A percentile compares a stretch with the other conserved stretches of the same genome.
Evolutionary conservation across 2,113 vertebrate genomes (phyloP).

Genomic region (Xenotilapia longispinis): DNA sequence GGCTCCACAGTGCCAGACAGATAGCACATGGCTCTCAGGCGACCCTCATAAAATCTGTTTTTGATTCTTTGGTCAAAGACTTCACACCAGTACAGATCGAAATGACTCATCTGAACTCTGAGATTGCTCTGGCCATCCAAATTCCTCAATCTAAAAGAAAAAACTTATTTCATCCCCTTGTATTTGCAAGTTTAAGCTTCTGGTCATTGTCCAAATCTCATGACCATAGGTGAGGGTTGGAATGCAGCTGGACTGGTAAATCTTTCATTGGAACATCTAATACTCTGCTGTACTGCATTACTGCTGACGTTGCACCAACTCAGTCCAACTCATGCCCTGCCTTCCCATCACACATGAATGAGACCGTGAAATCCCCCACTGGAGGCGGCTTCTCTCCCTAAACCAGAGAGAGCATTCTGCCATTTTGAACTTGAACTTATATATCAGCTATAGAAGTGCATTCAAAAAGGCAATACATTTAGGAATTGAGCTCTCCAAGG

Average conservation of each 20-base stretch:
- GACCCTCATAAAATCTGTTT: not conserved
- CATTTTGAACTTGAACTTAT: not conserved
- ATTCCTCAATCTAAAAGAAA: not conserved
- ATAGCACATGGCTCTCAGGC: not conserved
- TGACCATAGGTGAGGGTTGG: not conserved
- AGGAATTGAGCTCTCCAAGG: not conserved
- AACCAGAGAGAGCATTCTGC: not conserved
- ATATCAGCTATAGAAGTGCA: not conserved
- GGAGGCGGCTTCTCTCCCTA: not conserved
- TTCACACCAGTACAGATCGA: not conserved
- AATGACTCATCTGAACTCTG: not conserved
- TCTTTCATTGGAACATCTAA: not conserved
- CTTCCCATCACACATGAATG: not conserved
- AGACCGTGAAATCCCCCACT: not conserved
- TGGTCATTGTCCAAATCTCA: not conserved
- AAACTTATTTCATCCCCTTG: not conserved
- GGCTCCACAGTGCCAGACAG: not conserved
- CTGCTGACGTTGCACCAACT: not conserved
- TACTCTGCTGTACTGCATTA: not conserved
- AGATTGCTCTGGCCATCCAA: rapidly evolving
- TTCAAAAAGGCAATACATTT: not conserved
- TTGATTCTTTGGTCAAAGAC: not conserved
- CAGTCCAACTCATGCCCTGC: not conserved
- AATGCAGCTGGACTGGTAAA: not conserved
- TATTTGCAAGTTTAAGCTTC: not conserved